Base-by-base conservation (phyloP, 2,888 invertebrate genomes). In the Muschampia plurimacula region DNA sequence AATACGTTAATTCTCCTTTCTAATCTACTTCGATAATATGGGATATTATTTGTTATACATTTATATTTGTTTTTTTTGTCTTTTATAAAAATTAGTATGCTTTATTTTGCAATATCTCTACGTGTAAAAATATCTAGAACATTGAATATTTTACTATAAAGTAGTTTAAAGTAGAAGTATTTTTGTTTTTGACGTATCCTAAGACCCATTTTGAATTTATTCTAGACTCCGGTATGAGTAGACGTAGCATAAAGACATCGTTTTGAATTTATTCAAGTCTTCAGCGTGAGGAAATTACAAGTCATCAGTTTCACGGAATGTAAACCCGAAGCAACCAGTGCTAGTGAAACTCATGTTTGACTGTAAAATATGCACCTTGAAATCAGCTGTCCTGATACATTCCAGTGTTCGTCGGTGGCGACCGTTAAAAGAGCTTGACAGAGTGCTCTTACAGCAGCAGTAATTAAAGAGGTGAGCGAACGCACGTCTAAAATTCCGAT, bases 381-480 rank as follows among this genome's bases (percentile, higher is more conserved):
- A 95, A 77, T 97, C 96, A 3, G 95, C 95, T 0, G 95, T 91
- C 13, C 95, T 92, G 72, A 88, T 89, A 65, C 80, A 81, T 55
- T 95, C 93, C 63, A 80, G 12, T 0, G 74, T 74, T 69, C 93
- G 87, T 49, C 96, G 87, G 70, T 96, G 95, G 59, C 97, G 94
- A 74, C 96, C 89, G 7, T 96, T 95, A 78, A 96, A 96, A 2
- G 96, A 95, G 36, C 96, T 96, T 6, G 96, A 96, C 0, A 89
- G 39, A 2, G 80, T 79, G 9, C 96, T 97, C 86, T 97, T 97
- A 89, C 97, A 97, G 84, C 96, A 97, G 83, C 97, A 97, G 82
- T 97, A 97, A 82, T 97, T 96, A 83, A 97, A 97, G 9, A 97
- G 89, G 82, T 96, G 96, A 13, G 96, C 92, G 84, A 97, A 97